Percentiles rank a stretch among this genome's conserved stretches.
These are phyloP conservation scores for Cichladusa arquata DNA, from an alignment of 2,113 vertebrate species.

Conservation along the genomic window DNA sequence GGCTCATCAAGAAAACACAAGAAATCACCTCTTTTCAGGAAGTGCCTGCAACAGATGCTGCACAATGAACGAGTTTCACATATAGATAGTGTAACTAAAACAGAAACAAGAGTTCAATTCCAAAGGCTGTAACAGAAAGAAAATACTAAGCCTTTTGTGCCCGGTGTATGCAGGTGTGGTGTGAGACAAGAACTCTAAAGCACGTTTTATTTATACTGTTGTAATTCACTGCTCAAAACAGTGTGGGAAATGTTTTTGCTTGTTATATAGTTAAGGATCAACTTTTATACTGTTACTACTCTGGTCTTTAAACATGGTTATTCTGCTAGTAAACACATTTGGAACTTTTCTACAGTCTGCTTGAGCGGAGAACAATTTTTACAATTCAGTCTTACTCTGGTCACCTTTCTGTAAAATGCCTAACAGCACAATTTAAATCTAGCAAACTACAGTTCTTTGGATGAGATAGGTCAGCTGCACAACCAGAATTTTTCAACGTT, in stretches of 20 bases:
- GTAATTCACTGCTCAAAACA: background rate
- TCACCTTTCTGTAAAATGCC: background rate
- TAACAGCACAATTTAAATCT: background rate
- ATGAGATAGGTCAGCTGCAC: background rate
- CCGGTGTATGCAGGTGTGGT: background rate
- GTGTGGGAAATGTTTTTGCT: background rate
- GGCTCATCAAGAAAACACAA: background rate
- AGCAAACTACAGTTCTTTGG: background rate
- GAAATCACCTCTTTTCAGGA: background rate
- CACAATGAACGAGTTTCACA: background rate
- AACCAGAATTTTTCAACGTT: background rate
- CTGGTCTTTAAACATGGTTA: background rate
- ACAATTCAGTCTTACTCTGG: background rate
- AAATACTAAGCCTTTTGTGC: background rate
- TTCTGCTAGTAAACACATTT: background rate
- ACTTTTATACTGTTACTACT: background rate
- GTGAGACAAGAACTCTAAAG: background rate
- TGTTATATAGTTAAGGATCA: background rate
- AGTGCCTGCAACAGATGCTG: background rate
- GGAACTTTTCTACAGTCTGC: background rate
- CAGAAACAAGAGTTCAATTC: background rate
- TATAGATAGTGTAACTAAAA: background rate
- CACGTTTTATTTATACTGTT: background rate
- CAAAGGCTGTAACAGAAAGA: background rate
- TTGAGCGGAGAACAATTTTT: background rate